Conservation (phyloP, 2,797 vertebrate species). For the Pseudochaenichthys georgianus region DNA sequence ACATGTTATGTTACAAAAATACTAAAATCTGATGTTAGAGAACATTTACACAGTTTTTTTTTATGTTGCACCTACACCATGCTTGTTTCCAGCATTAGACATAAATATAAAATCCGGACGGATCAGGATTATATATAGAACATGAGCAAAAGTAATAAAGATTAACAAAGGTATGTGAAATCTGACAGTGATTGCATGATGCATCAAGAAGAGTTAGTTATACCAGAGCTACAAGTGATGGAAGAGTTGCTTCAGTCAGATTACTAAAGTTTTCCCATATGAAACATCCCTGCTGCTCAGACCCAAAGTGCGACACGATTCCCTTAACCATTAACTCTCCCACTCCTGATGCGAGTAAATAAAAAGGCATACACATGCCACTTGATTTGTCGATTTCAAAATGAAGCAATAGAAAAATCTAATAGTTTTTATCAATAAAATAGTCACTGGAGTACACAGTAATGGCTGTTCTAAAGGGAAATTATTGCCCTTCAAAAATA, state of each 20-base stretch:
- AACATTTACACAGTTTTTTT: slow-evolving; percentile 74
- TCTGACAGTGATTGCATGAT: slow-evolving; percentile 31
- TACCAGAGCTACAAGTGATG: slow-evolving; percentile 6
- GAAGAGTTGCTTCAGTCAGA: slow-evolving; percentile 18
- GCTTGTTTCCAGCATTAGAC: slow-evolving; percentile 64
- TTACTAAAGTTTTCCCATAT: slow-evolving; percentile 10
- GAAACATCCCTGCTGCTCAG: slow-evolving; percentile 12
- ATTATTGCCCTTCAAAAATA: slow-evolving; percentile 33
- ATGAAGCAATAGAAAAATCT: slow-evolving; percentile 22
- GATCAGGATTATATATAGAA: slow-evolving; percentile 55
- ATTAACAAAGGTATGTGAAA: slow-evolving; percentile 25
- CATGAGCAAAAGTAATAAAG: slow-evolving; percentile 28
- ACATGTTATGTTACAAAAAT: slow-evolving; percentile 76
- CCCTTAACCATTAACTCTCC: slow-evolving; percentile 12
- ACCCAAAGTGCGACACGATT: slow-evolving; percentile 5
- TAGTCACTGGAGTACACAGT: slow-evolving; percentile 14
- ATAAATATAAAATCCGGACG: slow-evolving; percentile 43
- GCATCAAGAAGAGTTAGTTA: slow-evolving; percentile 14
- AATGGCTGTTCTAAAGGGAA: slow-evolving; percentile 9
- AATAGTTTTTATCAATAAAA: slow-evolving; percentile 23
- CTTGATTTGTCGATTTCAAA: slow-evolving; percentile 22
- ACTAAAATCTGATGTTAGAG: slow-evolving; percentile 69
- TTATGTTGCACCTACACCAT: slow-evolving; percentile 68
- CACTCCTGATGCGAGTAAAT: slow-evolving; percentile 14
- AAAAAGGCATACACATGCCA: slow-evolving; percentile 16